Base-by-base conservation (phyloP, 2,113 vertebrate species). In the Azemiops feae region DNA sequence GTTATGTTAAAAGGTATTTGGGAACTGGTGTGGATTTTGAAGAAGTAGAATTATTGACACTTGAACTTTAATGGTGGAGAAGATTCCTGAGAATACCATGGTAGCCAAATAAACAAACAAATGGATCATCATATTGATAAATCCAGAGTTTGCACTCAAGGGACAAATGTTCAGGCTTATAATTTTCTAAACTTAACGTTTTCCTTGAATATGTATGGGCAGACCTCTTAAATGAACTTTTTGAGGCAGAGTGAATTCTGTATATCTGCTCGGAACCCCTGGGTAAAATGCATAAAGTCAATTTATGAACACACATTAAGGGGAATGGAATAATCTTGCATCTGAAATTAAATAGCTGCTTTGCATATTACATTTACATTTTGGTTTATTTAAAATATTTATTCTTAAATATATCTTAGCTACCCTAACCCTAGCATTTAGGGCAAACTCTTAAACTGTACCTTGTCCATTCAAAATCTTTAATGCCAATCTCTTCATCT, bases 401-500 rank as follows among this genome's bases (percentile, higher is more conserved):
- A 22, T 57, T 45, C n/a, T 57, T 57, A 25, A 52, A 54, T 43
- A 81, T 81, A 81, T 81, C 18, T 81, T 81, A 81, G 47, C 0
- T 50, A 50, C 8, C 47, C 47, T 50, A 50, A 50, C 47, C 47
- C 47, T 9, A 50, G 74, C 34, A 43, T 81, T 81, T 43, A 81
- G 39, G 34, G 34, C 20, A 39, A 74, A 18, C 55, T 47, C 92
- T 89, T 14, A 6, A 27, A 9, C 22, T 93, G 27, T 93, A 97
- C 97, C 97, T 97, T 81, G 89, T 96, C 97, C 97, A 98, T 87
- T 97, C 97, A 93, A 98, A 98, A 89, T 98, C 96, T 6, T 96
- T 95, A 10, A 10, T 69, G n/a, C 2, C 92, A 92, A 97, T 91
- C 1, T 93, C 93, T 74, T 96, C 95, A 22, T 92, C 50, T 2